Evolutionary conservation across 2,797 vertebrate species (phyloP).

Genomic region (Mus caroli): DNA sequence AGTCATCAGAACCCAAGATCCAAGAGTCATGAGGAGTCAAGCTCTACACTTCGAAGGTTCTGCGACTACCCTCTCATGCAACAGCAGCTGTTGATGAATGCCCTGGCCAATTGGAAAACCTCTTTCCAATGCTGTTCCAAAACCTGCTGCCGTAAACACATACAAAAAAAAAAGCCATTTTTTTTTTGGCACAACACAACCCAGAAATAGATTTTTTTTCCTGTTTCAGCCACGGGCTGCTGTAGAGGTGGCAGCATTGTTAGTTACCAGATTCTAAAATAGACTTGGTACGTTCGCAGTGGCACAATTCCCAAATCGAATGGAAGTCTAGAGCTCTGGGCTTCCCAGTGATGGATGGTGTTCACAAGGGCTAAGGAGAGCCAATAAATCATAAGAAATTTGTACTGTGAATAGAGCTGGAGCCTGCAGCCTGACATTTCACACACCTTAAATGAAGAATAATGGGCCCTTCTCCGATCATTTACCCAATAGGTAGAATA

Average conservation of each 20-base stretch:
- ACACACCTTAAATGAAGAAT: slow-evolving; percentile 68
- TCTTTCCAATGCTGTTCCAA: not conserved
- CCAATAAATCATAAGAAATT: slow-evolving; percentile 59
- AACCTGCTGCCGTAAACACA: rapidly evolving
- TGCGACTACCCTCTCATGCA: rapidly evolving
- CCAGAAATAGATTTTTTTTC: not conserved
- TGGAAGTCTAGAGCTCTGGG: not conserved
- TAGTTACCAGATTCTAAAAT: not conserved
- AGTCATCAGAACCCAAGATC: not conserved
- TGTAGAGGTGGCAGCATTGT: not conserved
- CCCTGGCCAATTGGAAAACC: not conserved
- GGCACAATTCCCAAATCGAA: not conserved
- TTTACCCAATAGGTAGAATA: slow-evolving; percentile 47
- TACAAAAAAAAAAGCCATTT: not conserved
- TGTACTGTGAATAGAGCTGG: slow-evolving; percentile 16
- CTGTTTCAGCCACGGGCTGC: not conserved
- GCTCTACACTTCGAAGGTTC: not conserved
- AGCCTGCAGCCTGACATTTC: slow-evolving; percentile 19
- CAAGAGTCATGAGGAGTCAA: rapidly evolving
- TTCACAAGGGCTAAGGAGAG: not conserved
- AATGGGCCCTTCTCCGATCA: slow-evolving; percentile 65
- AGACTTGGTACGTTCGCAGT: not conserved
- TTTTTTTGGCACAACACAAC: not conserved
- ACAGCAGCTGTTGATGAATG: not conserved
- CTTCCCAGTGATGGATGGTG: slow-evolving; percentile 24